Base-by-base conservation (phyloP, 2,113 vertebrate species). In the Chloroceryle aenea region DNA sequence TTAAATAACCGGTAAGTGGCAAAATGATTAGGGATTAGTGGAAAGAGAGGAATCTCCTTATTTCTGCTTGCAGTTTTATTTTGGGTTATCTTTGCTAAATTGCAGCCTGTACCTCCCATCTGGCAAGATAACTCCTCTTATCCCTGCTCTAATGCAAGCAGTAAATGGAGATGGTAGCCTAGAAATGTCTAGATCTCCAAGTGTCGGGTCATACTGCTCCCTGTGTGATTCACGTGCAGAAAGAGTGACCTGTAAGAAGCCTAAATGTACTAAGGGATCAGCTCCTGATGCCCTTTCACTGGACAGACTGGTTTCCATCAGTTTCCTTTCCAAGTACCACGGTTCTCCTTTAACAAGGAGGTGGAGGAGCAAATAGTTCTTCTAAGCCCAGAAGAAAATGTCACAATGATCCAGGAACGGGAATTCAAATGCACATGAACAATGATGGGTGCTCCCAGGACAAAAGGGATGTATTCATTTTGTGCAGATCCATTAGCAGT, bases 11-110 rank as follows among this genome's bases (percentile, higher is more conserved):
- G 3, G 47, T 93, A 93, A 96, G 69, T 69, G 56, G 56, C 91
- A 96, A 96, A 88, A 89, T 87, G 69, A 85, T 89, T 86, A 94
- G 82, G 97, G 90, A 93, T 91, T 92, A 92, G 87, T 83, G 55
- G 48, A 93, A 86, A 96, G 59, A 90, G 4, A 62, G 55, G 77
- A 94, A 86, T 62, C 66, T 53, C 27, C 69, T 42, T 87, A 82
- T 95, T 97, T 96, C 91, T 93, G 78, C 73, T 83, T 94, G 77
- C 91, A 58, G n/a, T 48, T 72, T 97, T 89, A 89, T 87, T 86
- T 94, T 85, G 77, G 64, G 66, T 85, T 74, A 20, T 91, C 74
- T 90, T 74, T 80, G 58, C 43, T 90, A 89, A 84, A 71, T 21
- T 77, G 82, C 91, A 89, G 20, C 11, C 48, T 82, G 4, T 47